Evolutionary conservation across 2,888 invertebrate species (phyloP), one percentile per base, ranked within the genome.

Genomic region (Cheilosia soror): DNA sequence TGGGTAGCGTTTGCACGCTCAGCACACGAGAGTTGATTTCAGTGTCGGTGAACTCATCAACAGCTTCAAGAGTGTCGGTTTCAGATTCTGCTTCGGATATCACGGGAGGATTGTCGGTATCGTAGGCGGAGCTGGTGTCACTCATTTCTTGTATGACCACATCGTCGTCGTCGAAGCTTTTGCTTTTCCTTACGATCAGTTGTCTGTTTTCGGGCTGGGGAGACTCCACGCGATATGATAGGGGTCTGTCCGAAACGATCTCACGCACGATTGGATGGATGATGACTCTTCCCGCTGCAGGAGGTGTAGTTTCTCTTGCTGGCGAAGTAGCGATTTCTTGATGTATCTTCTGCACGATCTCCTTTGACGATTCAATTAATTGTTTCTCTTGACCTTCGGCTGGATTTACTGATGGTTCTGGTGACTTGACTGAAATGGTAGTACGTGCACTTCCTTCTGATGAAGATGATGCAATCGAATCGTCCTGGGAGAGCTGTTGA

Each of bases 71-170:
- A 27, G 89, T 87, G 77, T 90, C 89, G 63, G 89, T 87, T 27
- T 94, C 94, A 89, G 95, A 95, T 53, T 94, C 93, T 29, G 93
- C 94, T 90, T 96, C 96, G 47, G 94, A 93, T 13, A 96, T 93
- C 31, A 95, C 90, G 11, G 94, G 93, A 88, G 93, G 93, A 88
- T 92, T 93, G 73, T 93, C 93, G 71, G 93, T 91, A 68, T 92
- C 90, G 49, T 93, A 90, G 5, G 87, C 76, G 4, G 90, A 91
- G 33, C 90, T 91, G 51, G 89, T 90, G 65, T 92, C 92, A 78
- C 92, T 91, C 33, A 91, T 88, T 73, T 92, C 93, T 66, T 92
- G 92, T 31, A 92, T 92, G 3, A 86, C 65, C 0, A 82, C 27
- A 5, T 86, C 86, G 11, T 86, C 69, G 15, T 82, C 82, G 20